Evolutionary conservation across 2,888 invertebrate species (phyloP), one percentile per base, ranked within the genome.

Genomic region (Epinotia nisella): DNA sequence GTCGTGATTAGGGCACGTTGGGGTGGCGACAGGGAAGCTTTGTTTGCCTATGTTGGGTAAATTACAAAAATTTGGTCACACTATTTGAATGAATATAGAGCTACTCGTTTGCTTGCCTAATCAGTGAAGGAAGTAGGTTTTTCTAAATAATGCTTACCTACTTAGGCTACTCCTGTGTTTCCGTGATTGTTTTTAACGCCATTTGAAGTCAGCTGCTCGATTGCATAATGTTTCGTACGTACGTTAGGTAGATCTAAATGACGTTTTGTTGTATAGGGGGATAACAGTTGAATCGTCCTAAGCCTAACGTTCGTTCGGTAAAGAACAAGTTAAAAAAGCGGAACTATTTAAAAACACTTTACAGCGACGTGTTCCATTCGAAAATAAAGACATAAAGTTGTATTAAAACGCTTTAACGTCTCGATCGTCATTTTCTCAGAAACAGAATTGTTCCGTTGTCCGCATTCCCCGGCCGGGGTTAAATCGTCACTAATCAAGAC

Each of bases 341-440:
- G 21, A 35, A 39, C 7, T n/a, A 55, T 41, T 41, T 15, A 56
- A 56, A 55, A 39, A 39, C 45, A 55, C 19, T 53, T 39, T 39
- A 41, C 41, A 4, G 21, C 21, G 19, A 21, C 53, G 55, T 41
- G 53, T 56, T 41, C 55, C 5, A 35, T 24, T 55, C n/a, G 3
- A 66, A 55, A 56, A 41, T 66, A 66, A 56, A 66, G 41, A 41
- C 21, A 66, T 65, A 66, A 66, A 35, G 41, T 21, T 19, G 51
- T 64, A 41, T 56, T 24, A 41, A 41, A 56, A 39, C 61, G n/a
- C 19, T 65, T n/a, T 39, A 39, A 55, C 66, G 39, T 66, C 66
- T 55, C 53, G 49, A 29, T 51, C 21, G 21, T n/a, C 29, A 51
- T 17, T 55, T 65, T 39, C 41, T 41, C 41, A 10, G 55, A 66